A percentile compares a stretch with the other conserved stretches of the same genome.
These are phyloP conservation scores for Sebastes melanostomus DNA, from an alignment of 2,797 vertebrate genomes.

Conservation along the genomic window DNA sequence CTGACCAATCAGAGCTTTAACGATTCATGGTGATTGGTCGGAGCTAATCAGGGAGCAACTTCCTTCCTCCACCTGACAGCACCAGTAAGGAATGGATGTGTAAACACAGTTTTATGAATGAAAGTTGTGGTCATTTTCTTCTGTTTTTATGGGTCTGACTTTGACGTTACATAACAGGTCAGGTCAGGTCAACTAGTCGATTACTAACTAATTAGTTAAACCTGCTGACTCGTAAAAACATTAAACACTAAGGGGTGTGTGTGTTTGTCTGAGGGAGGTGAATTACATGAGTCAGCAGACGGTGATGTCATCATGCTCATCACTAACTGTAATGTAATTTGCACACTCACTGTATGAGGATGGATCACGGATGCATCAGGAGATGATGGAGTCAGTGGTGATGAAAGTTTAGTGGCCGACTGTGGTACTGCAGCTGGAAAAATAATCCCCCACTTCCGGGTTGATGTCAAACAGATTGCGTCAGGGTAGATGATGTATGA, in stretches of 20 bases:
- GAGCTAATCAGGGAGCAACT: not conserved
- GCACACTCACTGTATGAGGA: constrained; percentile 10
- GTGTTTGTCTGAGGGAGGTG: not conserved
- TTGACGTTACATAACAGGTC: not conserved
- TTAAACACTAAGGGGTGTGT: not conserved
- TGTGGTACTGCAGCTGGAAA: not conserved
- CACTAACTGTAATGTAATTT: constrained; percentile 24
- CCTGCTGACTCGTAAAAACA: not conserved
- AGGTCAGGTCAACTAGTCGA: not conserved
- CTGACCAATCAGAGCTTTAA: not conserved
- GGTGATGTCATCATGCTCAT: constrained; percentile 37
- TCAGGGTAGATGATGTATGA: not conserved
- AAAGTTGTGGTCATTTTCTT: not conserved
- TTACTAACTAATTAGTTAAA: not conserved
- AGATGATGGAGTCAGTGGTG: not conserved
- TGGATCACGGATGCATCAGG: not conserved
- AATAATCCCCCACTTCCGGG: not conserved
- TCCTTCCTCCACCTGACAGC: constrained; percentile 5
- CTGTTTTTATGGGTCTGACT: too few species aligned
- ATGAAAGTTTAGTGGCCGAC: not conserved
- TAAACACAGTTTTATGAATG: not conserved
- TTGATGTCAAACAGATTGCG: not conserved
- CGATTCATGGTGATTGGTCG: not conserved
- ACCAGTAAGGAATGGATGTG: not conserved
- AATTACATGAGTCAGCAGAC: constrained; percentile 38